Evolutionary conservation across 2,113 vertebrate species (phyloP), one percentile per base, ranked within the genome.

Genomic region (Callionymus lyra): DNA sequence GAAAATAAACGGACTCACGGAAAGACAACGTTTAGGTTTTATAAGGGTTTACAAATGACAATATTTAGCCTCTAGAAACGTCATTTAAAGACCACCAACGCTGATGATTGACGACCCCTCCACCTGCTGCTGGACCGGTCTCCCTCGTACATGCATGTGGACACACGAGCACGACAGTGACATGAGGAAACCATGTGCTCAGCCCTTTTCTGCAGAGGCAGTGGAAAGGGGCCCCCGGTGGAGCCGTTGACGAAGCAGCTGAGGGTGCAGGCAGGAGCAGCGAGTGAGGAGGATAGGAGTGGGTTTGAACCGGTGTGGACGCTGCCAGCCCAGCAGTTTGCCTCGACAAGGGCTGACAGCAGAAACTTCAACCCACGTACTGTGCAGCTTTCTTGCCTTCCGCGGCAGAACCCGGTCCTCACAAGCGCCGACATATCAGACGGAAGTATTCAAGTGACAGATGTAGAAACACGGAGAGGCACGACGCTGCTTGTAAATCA

Each of bases 341-440:
- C n/a, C 66, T 47, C 36, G 56, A 61, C 62, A 70, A n/a, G 53
- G 40, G 47, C 50, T 73, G 69, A 77, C 71, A 50, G 64, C 47
- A 49, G 42, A 46, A 38, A 12, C 45, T 34, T 37, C 46, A 41
- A 38, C 47, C 58, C 16, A 51, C 37, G 41, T 5, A 9, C 40
- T 46, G 36, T 58, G 60, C 50, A 32, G 21, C 21, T 27, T 27
- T 27, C 21, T 27, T 27, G 21, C 21, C 21, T 27, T 27, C 14
- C 16, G n/a, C 16, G 14, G 15, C 14, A 38, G 37, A 10, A 16
- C 16, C 35, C 5, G 5, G 9, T 38, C 13, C 10, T 5, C 15
- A 16, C 37, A 38, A 16, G 3, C 1, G 4, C 37, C 14, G 15
- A 38, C 37, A 38, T 17, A 38, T 11, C 2, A 37, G 37, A 14